phyloP scores from a whole-genome alignment of 2,888 invertebrate genomes.

The Nowickia ferox region DNA sequence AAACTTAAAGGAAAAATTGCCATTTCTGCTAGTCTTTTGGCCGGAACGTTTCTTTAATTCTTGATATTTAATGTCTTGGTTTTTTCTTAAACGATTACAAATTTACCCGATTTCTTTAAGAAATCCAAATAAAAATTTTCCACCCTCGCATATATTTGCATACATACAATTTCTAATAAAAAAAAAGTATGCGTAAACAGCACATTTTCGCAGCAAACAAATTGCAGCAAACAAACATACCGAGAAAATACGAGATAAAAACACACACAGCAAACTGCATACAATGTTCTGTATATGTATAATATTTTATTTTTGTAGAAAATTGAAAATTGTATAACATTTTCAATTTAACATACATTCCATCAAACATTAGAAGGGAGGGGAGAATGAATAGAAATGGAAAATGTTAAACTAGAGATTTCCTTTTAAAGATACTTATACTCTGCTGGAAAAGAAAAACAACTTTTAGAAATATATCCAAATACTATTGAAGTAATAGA shows the following conservation, averaged over 20 bases:
- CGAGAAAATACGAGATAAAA: slow-evolving; percentile 2
- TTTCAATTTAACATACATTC: slow-evolving; percentile 13
- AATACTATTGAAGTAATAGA: not conserved
- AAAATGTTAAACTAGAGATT: slow-evolving; percentile 18
- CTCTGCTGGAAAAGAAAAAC: not conserved
- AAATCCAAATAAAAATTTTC: not conserved
- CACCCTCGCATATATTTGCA: slow-evolving; percentile 4
- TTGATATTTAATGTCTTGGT: no score
- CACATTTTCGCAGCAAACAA: slow-evolving; percentile 46
- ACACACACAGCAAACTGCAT: slow-evolving; percentile 9
- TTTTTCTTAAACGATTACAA: no score
- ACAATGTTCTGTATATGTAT: slow-evolving; percentile 22
- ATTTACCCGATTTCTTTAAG: no score
- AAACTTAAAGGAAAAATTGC: no score
- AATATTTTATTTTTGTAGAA: slow-evolving; percentile 29
- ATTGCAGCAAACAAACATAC: slow-evolving; percentile 25
- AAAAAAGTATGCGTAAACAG: slow-evolving; percentile 47
- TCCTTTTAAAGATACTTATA: not conserved
- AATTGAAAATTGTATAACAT: slow-evolving; percentile 28
- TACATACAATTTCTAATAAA: not conserved
- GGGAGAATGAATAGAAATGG: not conserved
- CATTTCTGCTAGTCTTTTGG: no score
- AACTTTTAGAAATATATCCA: not conserved
- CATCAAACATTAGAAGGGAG: not conserved
- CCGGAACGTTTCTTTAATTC: no score